Evolutionary conservation across 2,888 invertebrate genomes (phyloP), one percentile per base, ranked within the genome.

Genomic region (Hermaeophaga mercurialis): DNA sequence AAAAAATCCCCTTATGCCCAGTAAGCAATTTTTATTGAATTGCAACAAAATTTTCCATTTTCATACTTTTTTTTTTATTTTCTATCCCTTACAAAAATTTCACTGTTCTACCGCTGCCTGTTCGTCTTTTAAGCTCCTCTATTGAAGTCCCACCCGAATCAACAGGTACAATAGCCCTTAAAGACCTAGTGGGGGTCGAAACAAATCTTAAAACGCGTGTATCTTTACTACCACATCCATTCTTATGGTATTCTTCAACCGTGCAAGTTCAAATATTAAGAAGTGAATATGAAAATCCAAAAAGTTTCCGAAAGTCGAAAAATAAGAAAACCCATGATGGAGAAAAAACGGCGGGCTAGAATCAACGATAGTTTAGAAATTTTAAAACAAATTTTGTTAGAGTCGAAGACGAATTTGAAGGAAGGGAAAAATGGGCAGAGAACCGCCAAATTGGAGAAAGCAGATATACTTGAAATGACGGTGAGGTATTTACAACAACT

Each of bases 401-500:
- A 80, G 28, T 76, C 78, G 1, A 75, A 76, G 52, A 72, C 75
- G 2, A 66, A 70, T 41, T 65, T 79, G 43, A 69, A 70, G 54
- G 71, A 72, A 43, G 24, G n/a, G 8, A 70, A 70, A 58, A 70
- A 66, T 53, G 72, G 72, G 2, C 72, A 74, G 60, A 66, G 81
- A 41, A 82, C 82, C 26, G 79, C 83, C 1, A 85, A 85, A 73
- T 72, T 85, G 66, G 86, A 86, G 71, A 85, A 85, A 70, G 86
- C 86, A 0, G 85, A 85, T 68, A 85, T 86, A 48, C 68, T 86
- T 28, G 85, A 86, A 70, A 80, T 85, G 80, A 84, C 85, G 0
- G 85, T 85, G 5, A 73, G 79, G 33, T 83, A 85, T 69, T 71
- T 86, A 8, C 80, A 82, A 63, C 77, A 79, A 44, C 72, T 86